Evolutionary conservation across 23 tunicate genomes (phyloP), one percentile per base, ranked within the genome.

Genomic region (Ciona savignyi): DNA sequence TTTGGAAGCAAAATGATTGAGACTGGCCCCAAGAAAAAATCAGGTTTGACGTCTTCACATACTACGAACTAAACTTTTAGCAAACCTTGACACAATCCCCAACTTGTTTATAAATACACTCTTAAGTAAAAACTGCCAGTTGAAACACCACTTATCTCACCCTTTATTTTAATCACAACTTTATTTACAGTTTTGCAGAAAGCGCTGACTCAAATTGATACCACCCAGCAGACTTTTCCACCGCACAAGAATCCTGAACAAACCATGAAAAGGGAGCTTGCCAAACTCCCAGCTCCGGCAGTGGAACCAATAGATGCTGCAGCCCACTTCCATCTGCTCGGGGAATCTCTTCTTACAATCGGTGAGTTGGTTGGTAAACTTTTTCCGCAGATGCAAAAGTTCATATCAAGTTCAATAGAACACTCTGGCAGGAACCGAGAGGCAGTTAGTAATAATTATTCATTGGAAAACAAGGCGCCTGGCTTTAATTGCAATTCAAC

Each of bases 1-100:
- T 64, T 67, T 49, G 91, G 97, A 56, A 76, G 97, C 61, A 80
- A 68, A 72, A 91, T 91, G 97, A 91, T 91, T 70, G 97, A 91
- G 74, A 91, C 97, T 26, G 97, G 97, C 26, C 97, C 97, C 31
- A 75, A 71, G 76, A 91, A 84, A 32, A 84, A 85, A 77, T 28
- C n/a, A 68, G 27, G 23, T 65, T 65, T 23, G 20, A 15, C 25
- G 69, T 65, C 61, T 20, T 20, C 61, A 11, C 61, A 15, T 49
- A 49, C 15, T 49, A 49, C 15, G 20, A 49, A 49, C n/a, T n/a
- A n/a, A n/a, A n/a, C n/a, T n/a, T n/a, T n/a, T n/a, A n/a, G n/a
- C n/a, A n/a, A n/a, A n/a, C n/a, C n/a, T n/a, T n/a, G n/a, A n/a
- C n/a, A n/a, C n/a, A n/a, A n/a, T n/a, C n/a, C n/a, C n/a, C n/a